Conservation (phyloP, 1,140 invertebrate genomes). For the Drosophila guanche region DNA sequence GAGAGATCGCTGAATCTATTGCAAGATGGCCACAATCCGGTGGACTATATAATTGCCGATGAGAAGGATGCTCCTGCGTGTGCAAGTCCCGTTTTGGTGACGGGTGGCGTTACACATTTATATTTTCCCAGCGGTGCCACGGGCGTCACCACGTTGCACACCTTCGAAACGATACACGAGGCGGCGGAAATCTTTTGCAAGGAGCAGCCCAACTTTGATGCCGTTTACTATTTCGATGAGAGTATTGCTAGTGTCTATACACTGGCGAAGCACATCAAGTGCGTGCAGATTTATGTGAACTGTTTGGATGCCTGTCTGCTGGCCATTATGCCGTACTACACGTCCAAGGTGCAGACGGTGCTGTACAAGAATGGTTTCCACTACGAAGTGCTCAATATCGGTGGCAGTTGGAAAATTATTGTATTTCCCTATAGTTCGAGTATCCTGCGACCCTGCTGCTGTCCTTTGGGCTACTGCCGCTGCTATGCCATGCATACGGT, state of each 20-base stretch:
- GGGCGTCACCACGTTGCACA: constrained; percentile 48
- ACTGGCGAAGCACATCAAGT: constrained; percentile 24
- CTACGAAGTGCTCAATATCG: constrained; percentile 44
- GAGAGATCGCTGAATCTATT: constrained; percentile 24
- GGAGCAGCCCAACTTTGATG: constrained; percentile 47
- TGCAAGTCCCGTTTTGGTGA: constrained; percentile 63
- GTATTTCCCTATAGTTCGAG: constrained; percentile 42
- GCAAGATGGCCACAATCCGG: constrained; percentile 1
- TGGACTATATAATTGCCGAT: constrained; percentile 50
- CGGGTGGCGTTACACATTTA: constrained; percentile 43
- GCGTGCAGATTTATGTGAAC: constrained; percentile 58
- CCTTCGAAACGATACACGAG: constrained; percentile 25
- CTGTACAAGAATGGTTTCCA: constrained; percentile 51
- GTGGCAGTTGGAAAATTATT: constrained; percentile 49
- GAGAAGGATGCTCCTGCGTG: constrained; percentile 44
- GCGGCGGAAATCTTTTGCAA: constrained; percentile 9
- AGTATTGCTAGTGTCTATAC: constrained; percentile 34
- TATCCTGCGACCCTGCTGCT: constrained; percentile 34
- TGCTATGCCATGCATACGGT: constrained; percentile 17
- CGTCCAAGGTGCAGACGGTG: constrained; percentile 5
- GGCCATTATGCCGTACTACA: constrained; percentile 47
- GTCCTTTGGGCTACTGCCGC: constrained; percentile 29
- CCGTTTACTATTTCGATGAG: constrained; percentile 53
- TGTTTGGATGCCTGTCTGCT: constrained; percentile 50
- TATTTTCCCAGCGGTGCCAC: constrained; percentile 50